Evolutionary conservation across 2,888 invertebrate species (phyloP), one percentile per base, ranked within the genome.

Genomic region (Beris morrisii): DNA sequence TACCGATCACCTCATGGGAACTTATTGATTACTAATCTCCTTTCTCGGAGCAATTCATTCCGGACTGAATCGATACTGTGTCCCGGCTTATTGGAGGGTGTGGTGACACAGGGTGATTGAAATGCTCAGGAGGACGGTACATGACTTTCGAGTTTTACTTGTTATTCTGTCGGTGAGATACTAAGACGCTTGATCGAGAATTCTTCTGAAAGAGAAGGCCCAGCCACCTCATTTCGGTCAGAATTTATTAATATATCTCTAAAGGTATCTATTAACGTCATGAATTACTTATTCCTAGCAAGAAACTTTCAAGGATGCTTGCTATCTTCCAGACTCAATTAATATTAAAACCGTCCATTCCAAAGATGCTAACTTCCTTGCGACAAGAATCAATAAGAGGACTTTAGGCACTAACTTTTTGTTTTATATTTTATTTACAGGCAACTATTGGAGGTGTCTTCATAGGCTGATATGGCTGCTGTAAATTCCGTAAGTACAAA

Each of bases 401-500:
- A 50, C 61, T 52, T 61, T 61, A 61, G 38, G 52, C 22, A 52
- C 50, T 52, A 43, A 43, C 11, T 38, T 32, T 32, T 32, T 56
- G 53, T 30, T 15, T 55, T 30, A 28, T 38, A 4, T 56, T 30
- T 13, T 56, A 15, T 38, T 55, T 15, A 52, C 67, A 69, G 69
- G 65, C 69, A 65, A 65, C 53, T 56, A 38, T 9, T 38, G 38
- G 38, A 7, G 46, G 58, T 67, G 69, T 69, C 67, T 69, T 65
- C 64, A 65, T 32, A 65, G 30, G 56, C 64, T 55, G 64, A 68
- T 65, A 68, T 65, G 68, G 68, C 67, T 55, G 67, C 68, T 57
- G 68, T 68, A 56, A 68, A 65, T 68, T 68, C 68, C 65, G 68
- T 65, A 66, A 68, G 65, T 68, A 48, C 22, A 9, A 4, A 38